Conservation (phyloP, 1,140 invertebrate species). For the Nylanderia fulva region DNA sequence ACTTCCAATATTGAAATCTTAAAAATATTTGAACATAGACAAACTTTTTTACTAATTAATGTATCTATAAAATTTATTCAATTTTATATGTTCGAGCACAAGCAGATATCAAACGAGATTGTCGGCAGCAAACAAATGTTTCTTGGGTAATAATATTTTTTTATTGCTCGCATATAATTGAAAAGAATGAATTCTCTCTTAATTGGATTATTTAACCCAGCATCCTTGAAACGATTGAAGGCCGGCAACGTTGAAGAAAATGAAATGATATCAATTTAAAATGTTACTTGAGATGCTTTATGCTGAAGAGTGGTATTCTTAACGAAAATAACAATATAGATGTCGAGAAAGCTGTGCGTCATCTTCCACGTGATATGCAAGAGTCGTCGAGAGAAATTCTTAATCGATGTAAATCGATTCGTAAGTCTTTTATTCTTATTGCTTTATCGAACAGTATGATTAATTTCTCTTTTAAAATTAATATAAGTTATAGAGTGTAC, state of each 20-base stretch:
- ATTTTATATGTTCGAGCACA: slow-evolving; percentile 8
- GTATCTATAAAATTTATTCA: neutral
- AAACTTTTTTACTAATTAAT: too few species aligned
- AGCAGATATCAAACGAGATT: slow-evolving; percentile 74
- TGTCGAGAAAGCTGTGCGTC: slow-evolving; percentile 74
- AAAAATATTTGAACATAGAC: neutral
- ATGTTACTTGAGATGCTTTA: slow-evolving; percentile 80
- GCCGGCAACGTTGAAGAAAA: slow-evolving; percentile 74
- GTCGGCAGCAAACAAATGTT: slow-evolving; percentile 70
- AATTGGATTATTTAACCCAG: slow-evolving; percentile 63
- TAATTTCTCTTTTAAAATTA: neutral
- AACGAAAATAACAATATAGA: slow-evolving; percentile 73
- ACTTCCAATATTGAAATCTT: neutral
- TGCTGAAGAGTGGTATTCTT: slow-evolving; percentile 78
- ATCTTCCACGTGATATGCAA: slow-evolving; percentile 75
- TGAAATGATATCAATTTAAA: slow-evolving; percentile 77
- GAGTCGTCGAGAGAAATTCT: slow-evolving; percentile 70
- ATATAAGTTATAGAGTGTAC: neutral
- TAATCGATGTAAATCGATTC: slow-evolving; percentile 73
- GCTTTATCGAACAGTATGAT: neutral
- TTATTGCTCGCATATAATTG: neutral
- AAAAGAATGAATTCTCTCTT: neutral
- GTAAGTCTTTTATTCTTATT: slow-evolving; percentile 72
- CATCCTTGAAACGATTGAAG: slow-evolving; percentile 74
- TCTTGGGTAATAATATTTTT: slow-evolving; percentile 71